These are phyloP conservation scores for Grammomys dolichurus DNA, from an alignment of 2,113 vertebrate genomes.

Conservation along the genomic window DNA sequence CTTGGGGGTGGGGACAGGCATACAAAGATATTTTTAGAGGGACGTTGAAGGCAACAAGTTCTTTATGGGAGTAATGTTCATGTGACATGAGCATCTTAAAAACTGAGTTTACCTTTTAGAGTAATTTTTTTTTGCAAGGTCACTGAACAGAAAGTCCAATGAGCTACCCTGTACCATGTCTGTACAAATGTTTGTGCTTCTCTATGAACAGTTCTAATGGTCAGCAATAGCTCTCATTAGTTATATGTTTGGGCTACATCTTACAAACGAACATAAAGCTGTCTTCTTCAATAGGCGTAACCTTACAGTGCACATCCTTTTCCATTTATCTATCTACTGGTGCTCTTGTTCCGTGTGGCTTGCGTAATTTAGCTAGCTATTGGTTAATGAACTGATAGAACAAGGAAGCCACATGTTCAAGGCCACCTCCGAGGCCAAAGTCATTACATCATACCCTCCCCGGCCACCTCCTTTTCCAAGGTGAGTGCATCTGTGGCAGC, in stretches of 20 bases:
- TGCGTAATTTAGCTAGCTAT: background rate
- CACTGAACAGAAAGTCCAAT: background rate
- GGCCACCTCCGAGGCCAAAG: background rate
- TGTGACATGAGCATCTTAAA: accelerated
- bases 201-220: background rate
- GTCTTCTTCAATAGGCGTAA: background rate
- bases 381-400: background rate
- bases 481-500: background rate
- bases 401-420: background rate
- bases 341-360: background rate
- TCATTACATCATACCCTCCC: background rate
- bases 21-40: background rate
- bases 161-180: background rate
- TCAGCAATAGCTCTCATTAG: background rate
- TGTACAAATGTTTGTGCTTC: background rate
- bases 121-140: background rate
- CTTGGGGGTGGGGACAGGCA: background rate
- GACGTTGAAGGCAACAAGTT: background rate
- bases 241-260: background rate
- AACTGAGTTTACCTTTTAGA: background rate
- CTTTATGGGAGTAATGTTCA: background rate
- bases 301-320: background rate
- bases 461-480: background rate
- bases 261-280: slow-evolving; percentile 3
- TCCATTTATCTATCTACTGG: background rate